Base-by-base conservation (phyloP, 2,797 vertebrate species). In the Mormyrops attenuatus region DNA sequence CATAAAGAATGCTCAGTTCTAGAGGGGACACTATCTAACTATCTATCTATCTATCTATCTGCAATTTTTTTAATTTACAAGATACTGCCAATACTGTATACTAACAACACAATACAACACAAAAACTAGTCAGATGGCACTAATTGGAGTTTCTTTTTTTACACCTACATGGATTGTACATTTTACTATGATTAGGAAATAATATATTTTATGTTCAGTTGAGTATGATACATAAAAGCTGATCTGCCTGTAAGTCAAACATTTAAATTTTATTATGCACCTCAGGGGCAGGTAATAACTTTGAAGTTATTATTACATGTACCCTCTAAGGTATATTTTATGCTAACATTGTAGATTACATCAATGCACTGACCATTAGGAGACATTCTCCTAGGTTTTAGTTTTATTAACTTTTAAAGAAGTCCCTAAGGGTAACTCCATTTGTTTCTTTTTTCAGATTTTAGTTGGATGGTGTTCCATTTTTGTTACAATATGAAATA, bases 161-260 rank as follows among this genome's bases (percentile, higher is more conserved):
- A 80, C 84, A 86, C 47, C n/a, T 52, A 30, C 84, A 52, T 11
- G 5, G 50, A 53, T 52, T 86, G 50, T 86, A 53, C 50, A 86
- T 53, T 86, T 86, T 50, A 86, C 84, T 86, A 26, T 52, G 84
- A 86, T 86, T 52, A 80, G 73, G 41, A 80, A 80, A 80, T 80
- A 44, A 80, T 44, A 80, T 80, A 80, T 80, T 80, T 80, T 80
- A 80, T 20, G 73, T 44, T 80, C 73, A n/a, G 73, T 80, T 80
- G 73, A 80, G 73, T 80, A 44, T 80, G 38, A 80, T 44, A 52
- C 44, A 49, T 85, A 52, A 49, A 85, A 85, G 82, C 82, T 52
- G 82, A 85, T 85, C 82, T 85, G 82, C 44, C 82, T 85, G 82
- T 80, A 49, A 85, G 44, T 85, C 49, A 49, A 49, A 52, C 82